Evolutionary conservation across 2,113 vertebrate genomes (phyloP).

Genomic region (Vidua macroura): DNA sequence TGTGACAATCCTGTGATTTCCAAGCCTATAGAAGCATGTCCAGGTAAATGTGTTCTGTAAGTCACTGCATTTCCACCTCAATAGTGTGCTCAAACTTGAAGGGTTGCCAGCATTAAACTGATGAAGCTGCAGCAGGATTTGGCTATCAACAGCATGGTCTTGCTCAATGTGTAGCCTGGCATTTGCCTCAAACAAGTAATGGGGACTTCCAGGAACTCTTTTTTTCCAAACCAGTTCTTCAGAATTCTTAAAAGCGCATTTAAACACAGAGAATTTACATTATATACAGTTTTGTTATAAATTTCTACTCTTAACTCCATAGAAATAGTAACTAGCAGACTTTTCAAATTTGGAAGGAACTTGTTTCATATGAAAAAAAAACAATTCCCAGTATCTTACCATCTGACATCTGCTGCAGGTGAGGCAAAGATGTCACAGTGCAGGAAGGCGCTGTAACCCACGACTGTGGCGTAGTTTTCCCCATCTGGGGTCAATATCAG

Average conservation of each 20-base stretch:
- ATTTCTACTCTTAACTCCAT: background rate
- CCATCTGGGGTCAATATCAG: constrained; percentile 84
- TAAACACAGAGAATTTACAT: background rate
- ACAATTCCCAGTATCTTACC: constrained; percentile 69
- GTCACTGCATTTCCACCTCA: accelerated
- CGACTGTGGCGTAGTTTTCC: constrained; percentile 81
- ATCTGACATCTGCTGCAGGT: constrained; percentile 79
- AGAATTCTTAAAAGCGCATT: background rate
- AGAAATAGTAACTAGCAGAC: background rate
- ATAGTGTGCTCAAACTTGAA: background rate
- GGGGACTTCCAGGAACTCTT: background rate
- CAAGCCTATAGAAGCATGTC: background rate
- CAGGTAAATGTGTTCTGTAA: background rate
- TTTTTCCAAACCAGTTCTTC: background rate
- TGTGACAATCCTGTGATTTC: background rate
- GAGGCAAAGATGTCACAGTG: constrained; percentile 90
- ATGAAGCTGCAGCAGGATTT: background rate
- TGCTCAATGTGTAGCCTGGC: background rate
- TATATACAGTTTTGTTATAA: background rate
- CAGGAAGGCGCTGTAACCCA: constrained; percentile 78
- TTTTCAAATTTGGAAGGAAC: background rate
- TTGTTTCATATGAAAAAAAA: background rate
- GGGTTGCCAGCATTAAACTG: background rate
- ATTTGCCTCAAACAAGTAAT: background rate
- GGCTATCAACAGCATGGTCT: background rate